phyloP scores from a whole-genome alignment of 1,140 invertebrate genomes.

The Yoshiicerus persimilis region DNA sequence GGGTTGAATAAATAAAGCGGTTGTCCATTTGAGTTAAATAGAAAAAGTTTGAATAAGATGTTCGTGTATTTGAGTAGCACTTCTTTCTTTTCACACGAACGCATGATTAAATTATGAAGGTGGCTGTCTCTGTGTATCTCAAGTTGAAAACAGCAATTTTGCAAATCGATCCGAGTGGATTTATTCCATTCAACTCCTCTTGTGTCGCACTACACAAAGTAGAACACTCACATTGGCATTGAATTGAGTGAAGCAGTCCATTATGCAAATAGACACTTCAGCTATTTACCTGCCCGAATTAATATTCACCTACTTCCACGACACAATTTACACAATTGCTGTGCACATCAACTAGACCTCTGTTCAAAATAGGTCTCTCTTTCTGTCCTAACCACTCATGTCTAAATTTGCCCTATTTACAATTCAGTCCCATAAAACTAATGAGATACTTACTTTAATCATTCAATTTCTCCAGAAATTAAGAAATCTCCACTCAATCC shows the following conservation, averaged over 20 bases:
- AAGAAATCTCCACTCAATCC: too few relatives aligned
- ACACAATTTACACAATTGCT: too few relatives aligned
- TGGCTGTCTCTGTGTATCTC: neutral
- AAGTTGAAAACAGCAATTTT: neutral
- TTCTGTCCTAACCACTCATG: too few relatives aligned
- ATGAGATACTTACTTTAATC: too few relatives aligned
- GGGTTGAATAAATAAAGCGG: too few relatives aligned
- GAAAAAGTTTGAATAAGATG: neutral
- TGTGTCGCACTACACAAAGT: too few relatives aligned
- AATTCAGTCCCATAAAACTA: too few relatives aligned
- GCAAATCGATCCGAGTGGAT: neutral
- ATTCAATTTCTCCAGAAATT: too few relatives aligned
- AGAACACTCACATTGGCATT: neutral
- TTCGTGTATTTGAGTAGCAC: neutral
- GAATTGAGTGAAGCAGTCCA: neutral
- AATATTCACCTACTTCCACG: neutral
- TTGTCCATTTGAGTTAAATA: too few relatives aligned
- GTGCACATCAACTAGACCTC: too few relatives aligned
- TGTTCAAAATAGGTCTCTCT: too few relatives aligned
- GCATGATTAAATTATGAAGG: neutral
- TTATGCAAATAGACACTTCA: neutral
- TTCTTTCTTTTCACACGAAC: neutral
- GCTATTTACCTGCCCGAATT: neutral
- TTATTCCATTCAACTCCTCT: neutral
- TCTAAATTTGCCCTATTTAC: too few relatives aligned